Percentiles rank a stretch among this genome's conserved stretches.
phyloP scores from a whole-genome alignment of 2,797 vertebrate species.

The Poecilia wingei region DNA sequence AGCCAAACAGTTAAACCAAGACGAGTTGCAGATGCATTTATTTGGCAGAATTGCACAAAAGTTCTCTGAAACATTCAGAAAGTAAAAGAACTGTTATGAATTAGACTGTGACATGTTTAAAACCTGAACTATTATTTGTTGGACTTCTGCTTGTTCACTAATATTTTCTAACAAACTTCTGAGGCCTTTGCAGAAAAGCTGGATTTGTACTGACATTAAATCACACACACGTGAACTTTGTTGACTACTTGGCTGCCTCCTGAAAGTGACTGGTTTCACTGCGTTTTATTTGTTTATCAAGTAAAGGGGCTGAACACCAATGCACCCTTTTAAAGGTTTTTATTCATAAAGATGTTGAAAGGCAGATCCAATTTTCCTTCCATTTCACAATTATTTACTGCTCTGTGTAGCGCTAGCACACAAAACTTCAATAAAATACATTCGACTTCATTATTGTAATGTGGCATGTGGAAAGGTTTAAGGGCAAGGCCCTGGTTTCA shows the following conservation, averaged over 20 bases:
- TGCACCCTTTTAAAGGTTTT: background rate
- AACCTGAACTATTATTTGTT: background rate
- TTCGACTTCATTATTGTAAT: conserved; percentile 15
- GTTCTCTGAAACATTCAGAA: background rate
- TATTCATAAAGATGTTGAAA: background rate
- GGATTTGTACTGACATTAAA: background rate
- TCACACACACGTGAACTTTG: background rate
- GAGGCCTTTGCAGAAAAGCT: background rate
- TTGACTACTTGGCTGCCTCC: background rate
- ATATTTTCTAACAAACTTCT: background rate
- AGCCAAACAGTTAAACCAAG: background rate
- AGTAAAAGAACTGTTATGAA: background rate
- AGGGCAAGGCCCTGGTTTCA: background rate
- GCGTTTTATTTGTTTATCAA: background rate
- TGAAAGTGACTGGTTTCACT: background rate
- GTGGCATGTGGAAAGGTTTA: conserved; percentile 9
- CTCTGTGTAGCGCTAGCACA: background rate
- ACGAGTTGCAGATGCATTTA: background rate
- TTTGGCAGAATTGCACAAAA: background rate
- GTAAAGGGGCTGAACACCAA: background rate
- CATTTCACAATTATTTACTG: conserved; percentile 8
- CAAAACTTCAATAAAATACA: background rate
- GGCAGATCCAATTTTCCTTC: background rate
- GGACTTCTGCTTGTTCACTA: background rate
- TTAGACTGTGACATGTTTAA: background rate